Evolutionary conservation across 64 coral and sea anemone species (phyloP).

Genomic region (Acropora tenuis): DNA sequence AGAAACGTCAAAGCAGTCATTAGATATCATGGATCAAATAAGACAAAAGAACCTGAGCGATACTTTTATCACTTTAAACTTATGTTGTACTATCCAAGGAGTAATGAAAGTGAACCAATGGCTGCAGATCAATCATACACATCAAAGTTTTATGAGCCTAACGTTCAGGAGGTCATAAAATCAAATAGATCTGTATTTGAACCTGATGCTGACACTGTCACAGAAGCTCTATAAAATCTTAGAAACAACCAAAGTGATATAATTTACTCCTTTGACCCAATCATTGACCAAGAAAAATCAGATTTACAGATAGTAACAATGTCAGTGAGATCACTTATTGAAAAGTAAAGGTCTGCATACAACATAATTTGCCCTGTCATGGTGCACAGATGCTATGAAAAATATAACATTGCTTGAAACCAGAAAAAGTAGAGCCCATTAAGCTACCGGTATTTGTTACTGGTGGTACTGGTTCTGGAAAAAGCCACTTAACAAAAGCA

Average conservation of each 20-base stretch:
- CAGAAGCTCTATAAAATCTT: constrained; percentile 13
- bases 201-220: constrained; percentile 41
- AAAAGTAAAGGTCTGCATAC: constrained; percentile 47
- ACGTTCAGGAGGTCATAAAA: constrained; percentile 42
- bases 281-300: constrained; percentile 60
- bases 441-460: too few relatives aligned
- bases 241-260: constrained; percentile 7
- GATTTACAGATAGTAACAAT: constrained; percentile 3
- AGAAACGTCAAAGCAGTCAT: constrained; percentile 74
- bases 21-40: constrained; percentile 66
- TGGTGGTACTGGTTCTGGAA: too few relatives aligned
- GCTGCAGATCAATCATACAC: constrained; percentile 57
- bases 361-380: too few relatives aligned
- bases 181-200: constrained; percentile 49
- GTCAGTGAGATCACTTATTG: too few relatives aligned
- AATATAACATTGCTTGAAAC: too few relatives aligned
- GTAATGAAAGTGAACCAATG: neutral
- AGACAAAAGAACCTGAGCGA: constrained; percentile 59
- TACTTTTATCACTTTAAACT: constrained; percentile 53
- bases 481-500: too few relatives aligned
- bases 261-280: constrained; percentile 43
- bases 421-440: too few relatives aligned
- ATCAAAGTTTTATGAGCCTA: constrained; percentile 64
- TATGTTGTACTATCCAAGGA: constrained; percentile 65
- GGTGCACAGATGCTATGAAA: too few relatives aligned